Evolutionary conservation across 2,888 invertebrate species (phyloP).

Genomic region (Trissoscelio sp.): DNA sequence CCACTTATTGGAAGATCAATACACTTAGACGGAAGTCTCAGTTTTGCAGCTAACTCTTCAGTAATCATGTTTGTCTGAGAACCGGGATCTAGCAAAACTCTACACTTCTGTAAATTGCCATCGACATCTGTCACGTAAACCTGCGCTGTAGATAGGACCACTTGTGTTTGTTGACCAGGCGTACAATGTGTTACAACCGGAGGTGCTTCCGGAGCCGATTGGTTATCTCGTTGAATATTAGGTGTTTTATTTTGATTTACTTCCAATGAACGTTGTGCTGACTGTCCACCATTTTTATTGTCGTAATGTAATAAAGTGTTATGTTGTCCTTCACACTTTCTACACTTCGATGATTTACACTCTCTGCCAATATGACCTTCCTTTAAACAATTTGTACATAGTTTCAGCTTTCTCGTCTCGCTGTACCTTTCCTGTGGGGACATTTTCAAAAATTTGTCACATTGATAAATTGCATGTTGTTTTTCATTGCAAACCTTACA

Average conservation of each 20-base stretch:
- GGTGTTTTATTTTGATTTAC: neutral
- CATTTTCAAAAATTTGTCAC: neutral
- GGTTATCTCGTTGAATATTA: neutral
- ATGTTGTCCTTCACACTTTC: slow-evolving; percentile 12
- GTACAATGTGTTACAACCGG: neutral
- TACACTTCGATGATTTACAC: slow-evolving; percentile 30
- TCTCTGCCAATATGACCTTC: slow-evolving; percentile 20
- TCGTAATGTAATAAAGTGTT: slow-evolving; percentile 28
- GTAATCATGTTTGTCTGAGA: slow-evolving; percentile 1
- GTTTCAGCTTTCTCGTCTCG: neutral
- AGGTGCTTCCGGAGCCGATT: neutral
- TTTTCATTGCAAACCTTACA: neutral
- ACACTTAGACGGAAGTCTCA: neutral
- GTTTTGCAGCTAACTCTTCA: neutral
- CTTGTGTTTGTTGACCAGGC: neutral
- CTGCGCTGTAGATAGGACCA: slow-evolving; percentile 2
- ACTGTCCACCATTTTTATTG: neutral
- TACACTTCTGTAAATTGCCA: slow-evolving; percentile 2
- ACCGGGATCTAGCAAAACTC: slow-evolving; percentile 23
- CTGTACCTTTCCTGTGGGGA: neutral
- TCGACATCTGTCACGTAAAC: slow-evolving; percentile 1
- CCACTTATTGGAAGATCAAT: neutral
- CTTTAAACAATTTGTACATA: slow-evolving; percentile 35
- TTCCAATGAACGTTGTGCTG: no score
- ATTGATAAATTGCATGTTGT: slow-evolving; percentile 1